Percentiles rank a stretch among this genome's conserved stretches.
Conservation (phyloP, 2,797 vertebrate species). For the Sebastes trivittatus region DNA sequence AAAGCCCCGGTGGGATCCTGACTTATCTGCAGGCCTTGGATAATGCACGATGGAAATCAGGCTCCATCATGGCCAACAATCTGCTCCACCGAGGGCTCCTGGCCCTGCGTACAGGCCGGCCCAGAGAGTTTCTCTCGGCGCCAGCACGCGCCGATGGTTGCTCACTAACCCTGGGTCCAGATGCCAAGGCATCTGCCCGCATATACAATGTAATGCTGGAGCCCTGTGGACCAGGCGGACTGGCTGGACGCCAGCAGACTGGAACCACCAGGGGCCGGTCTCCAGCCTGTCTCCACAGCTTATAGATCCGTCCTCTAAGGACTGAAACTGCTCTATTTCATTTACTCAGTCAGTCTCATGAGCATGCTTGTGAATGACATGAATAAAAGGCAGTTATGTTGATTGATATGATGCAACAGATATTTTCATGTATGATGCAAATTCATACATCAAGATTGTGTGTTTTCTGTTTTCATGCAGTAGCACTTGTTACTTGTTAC, state of each 20-base stretch:
- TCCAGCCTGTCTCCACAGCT: background rate
- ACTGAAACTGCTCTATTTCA: background rate
- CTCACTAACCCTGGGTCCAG: conserved; percentile 52
- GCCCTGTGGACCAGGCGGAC: background rate
- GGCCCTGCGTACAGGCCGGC: conserved; percentile 16
- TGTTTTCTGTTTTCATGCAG: background rate
- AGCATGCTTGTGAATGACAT: background rate
- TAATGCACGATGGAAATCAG: conserved; percentile 70
- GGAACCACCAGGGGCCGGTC: conserved; percentile 4
- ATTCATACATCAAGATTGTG: background rate
- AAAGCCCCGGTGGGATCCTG: conserved; percentile 49
- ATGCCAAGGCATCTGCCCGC: conserved; percentile 72
- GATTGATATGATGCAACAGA: background rate
- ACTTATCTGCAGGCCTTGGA: conserved; percentile 58
- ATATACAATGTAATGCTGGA: conserved; percentile 26
- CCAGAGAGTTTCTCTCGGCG: background rate
- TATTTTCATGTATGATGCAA: background rate
- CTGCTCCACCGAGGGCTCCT: conserved; percentile 60
- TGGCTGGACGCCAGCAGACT: background rate
- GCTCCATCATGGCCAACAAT: conserved; percentile 67
- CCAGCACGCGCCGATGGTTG: conserved; percentile 35
- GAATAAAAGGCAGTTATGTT: background rate
- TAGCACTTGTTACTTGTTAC: background rate
- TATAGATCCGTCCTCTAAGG: background rate
- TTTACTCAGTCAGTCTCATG: background rate